Conservation (phyloP, 2,888 invertebrate species). For the Boloria euphrosyne region DNA sequence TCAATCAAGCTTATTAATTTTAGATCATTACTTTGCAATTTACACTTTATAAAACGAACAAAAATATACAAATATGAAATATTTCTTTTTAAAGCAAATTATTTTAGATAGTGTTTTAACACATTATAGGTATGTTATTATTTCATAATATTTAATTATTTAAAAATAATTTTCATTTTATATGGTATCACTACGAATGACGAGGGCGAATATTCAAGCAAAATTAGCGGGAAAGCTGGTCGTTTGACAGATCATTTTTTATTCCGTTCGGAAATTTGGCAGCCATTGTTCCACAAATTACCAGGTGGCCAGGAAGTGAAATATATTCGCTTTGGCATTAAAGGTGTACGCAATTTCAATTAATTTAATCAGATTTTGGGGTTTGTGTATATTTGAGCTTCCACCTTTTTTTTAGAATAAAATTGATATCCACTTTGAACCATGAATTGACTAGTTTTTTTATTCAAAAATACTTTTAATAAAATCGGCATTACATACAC, state of each 20-base stretch:
- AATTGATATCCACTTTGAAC: not conserved
- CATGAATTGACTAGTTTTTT: not conserved
- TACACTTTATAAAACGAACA: no score
- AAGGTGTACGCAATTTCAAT: conserved; percentile 34
- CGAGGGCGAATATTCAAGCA: conserved; percentile 65
- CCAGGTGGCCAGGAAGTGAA: conserved; percentile 74
- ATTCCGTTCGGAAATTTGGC: conserved; percentile 70
- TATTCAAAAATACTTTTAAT: not conserved
- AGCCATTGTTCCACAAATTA: conserved; percentile 69
- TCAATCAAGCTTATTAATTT: not conserved
- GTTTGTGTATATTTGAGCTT: conserved; percentile 9
- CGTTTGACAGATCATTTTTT: conserved; percentile 78
- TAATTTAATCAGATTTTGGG: conserved; percentile 28
- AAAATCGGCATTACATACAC: no score
- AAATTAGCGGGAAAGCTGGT: conserved; percentile 76
- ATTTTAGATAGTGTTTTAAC: not conserved
- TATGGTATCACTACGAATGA: conserved; percentile 20
- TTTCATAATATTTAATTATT: not conserved
- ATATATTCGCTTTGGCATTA: conserved; percentile 38
- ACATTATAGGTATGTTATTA: no score
- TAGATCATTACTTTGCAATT: no score
- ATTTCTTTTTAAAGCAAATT: no score
- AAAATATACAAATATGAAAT: no score
- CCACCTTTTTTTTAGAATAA: not conserved
- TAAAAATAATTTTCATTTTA: not conserved